Percentiles rank a stretch among this genome's conserved stretches.
Conservation (phyloP, 2,888 invertebrate species). For the Arctia plantaginis region DNA sequence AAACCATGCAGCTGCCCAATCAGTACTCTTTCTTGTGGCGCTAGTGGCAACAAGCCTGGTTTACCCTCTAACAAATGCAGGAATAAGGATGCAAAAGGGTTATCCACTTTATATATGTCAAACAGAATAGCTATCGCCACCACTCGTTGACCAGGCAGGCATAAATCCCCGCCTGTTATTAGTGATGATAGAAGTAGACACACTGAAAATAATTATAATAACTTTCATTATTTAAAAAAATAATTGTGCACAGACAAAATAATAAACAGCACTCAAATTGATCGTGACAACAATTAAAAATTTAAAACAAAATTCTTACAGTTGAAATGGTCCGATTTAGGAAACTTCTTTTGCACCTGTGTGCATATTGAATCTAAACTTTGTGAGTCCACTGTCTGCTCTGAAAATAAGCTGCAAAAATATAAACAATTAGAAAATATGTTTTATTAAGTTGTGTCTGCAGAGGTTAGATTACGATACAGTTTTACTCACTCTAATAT, state of each 20-base stretch:
- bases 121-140: constrained; percentile 78
- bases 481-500: constrained; percentile 78
- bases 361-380: constrained; percentile 91
- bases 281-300: not conserved
- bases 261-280: not conserved
- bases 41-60: constrained; percentile 71
- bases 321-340: constrained; percentile 92
- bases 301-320: constrained; percentile 69
- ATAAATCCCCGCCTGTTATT: constrained; percentile 79
- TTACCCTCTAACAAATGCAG: constrained; percentile 79
- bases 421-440: constrained; percentile 33
- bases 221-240: not conserved
- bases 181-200: constrained; percentile 80
- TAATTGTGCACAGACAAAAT: not conserved
- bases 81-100: constrained; percentile 78
- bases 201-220: constrained; percentile 61
- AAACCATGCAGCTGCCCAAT: constrained; percentile 90
- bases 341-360: constrained; percentile 92
- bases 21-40: constrained; percentile 90
- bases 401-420: constrained; percentile 89
- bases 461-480: constrained; percentile 47
- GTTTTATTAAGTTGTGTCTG: constrained; percentile 13
- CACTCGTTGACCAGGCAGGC: constrained; percentile 79
- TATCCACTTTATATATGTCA: constrained; percentile 79
- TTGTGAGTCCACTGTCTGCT: constrained; percentile 90